phyloP scores from a whole-genome alignment of 2,888 invertebrate genomes.

The Ormia ochracea region DNA sequence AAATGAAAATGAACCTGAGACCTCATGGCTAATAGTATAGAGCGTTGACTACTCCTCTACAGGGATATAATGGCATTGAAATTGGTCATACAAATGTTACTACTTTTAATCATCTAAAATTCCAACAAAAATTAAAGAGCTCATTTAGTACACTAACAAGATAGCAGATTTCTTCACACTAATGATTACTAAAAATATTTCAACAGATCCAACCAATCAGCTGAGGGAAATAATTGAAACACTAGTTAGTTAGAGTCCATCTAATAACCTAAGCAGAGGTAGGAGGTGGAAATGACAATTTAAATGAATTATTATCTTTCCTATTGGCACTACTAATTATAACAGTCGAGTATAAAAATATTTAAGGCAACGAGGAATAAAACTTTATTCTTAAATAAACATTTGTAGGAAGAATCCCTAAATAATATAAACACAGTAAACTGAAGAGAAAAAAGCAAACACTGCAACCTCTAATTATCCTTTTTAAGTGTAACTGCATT shows the following conservation, averaged over 20 bases:
- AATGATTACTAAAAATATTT: too few species aligned
- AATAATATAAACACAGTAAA: neutral
- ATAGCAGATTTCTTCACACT: too few species aligned
- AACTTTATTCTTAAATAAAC: slow-evolving; percentile 46
- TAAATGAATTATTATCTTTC: neutral
- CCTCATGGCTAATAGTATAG: too few species aligned
- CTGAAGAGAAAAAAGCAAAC: slow-evolving; percentile 24
- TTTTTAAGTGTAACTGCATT: slow-evolving; percentile 43
- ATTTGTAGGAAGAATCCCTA: slow-evolving; percentile 8
- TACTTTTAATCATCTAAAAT: too few species aligned
- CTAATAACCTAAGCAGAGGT: neutral
- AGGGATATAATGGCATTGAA: too few species aligned
- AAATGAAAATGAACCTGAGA: too few species aligned
- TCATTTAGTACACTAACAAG: too few species aligned
- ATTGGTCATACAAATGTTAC: too few species aligned
- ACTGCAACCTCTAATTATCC: slow-evolving; percentile 59
- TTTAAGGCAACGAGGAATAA: slow-evolving; percentile 20
- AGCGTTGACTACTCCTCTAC: too few species aligned
- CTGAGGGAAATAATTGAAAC: too few species aligned
- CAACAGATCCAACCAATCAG: too few species aligned
- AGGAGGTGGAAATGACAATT: neutral
- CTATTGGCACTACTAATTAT: neutral
- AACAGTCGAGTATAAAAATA: neutral
- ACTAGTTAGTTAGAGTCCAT: neutral
- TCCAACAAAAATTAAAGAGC: too few species aligned